Evolutionary conservation across 2,797 vertebrate genomes (phyloP).

Genomic region (Morelia viridis): DNA sequence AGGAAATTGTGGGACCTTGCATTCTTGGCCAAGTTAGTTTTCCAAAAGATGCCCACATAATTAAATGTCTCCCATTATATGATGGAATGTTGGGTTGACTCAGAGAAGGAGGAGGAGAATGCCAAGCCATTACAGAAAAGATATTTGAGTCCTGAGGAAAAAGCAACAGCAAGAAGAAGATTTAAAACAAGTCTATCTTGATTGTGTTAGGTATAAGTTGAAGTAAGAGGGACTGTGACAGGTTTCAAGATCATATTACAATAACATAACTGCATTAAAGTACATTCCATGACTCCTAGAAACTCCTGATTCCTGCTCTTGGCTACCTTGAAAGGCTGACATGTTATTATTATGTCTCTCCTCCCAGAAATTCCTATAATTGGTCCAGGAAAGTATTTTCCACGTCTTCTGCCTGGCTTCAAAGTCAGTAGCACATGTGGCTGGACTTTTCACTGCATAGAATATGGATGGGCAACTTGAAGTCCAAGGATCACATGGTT

Average conservation of each 20-base stretch:
- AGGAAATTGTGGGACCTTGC: neutral
- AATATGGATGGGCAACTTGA: neutral
- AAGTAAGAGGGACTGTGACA: neutral
- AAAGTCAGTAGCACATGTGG: neutral
- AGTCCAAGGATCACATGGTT: neutral
- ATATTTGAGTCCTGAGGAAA: neutral
- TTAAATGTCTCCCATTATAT: neutral
- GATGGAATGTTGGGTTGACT: neutral
- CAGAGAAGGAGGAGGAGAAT: neutral
- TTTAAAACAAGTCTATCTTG: neutral
- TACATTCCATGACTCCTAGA: neutral
- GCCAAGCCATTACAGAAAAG: neutral
- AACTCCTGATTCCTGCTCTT: neutral
- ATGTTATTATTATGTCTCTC: neutral
- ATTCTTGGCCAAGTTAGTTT: neutral
- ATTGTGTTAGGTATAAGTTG: neutral
- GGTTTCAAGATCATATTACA: neutral
- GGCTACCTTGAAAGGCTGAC: neutral
- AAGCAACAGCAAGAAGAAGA: neutral
- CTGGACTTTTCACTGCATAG: neutral
- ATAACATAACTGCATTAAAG: neutral
- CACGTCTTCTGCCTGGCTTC: neutral
- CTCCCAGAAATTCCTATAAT: neutral
- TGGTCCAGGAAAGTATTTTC: neutral
- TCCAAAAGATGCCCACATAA: neutral